Base-by-base conservation (phyloP, 2,797 vertebrate species). In the Lophotriccus pileatus region DNA sequence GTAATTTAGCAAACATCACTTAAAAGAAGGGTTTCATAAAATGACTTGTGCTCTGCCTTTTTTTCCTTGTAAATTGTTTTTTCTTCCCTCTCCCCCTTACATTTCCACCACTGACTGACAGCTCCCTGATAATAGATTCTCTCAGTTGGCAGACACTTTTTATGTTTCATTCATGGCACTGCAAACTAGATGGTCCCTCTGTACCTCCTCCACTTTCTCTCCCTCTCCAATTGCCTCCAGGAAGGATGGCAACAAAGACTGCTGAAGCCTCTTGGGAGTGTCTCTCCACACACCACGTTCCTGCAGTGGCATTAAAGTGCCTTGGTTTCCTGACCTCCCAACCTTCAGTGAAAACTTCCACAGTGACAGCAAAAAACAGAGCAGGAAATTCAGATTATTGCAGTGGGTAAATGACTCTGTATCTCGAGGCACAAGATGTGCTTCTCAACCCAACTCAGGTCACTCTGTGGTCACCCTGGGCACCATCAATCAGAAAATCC, bases 101-200 rank as follows among this genome's bases (percentile, higher is more conserved):
- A 87, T 94, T 89, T 68, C 87, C 66, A 30, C 59, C 66, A 30
- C 47, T 95, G 96, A 96, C 59, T 96, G 96, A 97, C 97, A 97
- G 88, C 79, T 94, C 70, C 76, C 91, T 93, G 92, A 88, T 84
- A 95, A 93, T 46, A 62, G 68, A 90, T 90, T 84, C 81, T 94
- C 90, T 76, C 94, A 23, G 49, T 32, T 81, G 58, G 89, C 90
- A 96, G 96, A 59, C 32, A 36, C 70, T 87, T 92, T 89, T 87
- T 50, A 6, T 15, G 47, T 80, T 72, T 68, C 62, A 59, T 86
- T 72, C 4, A 11, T 30, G 12, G 16, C 53, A 12, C 68, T 52
- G 74, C 67, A 66, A 94, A 79, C 59, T 32, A 36, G 81, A 41
- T 49, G 66, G 37, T 41, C 75, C 82, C 39, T 59, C 52, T 37